Percentiles rank a stretch among this genome's conserved stretches.
Conservation (phyloP, 2,888 invertebrate genomes). For the Drosophila borealis region DNA sequence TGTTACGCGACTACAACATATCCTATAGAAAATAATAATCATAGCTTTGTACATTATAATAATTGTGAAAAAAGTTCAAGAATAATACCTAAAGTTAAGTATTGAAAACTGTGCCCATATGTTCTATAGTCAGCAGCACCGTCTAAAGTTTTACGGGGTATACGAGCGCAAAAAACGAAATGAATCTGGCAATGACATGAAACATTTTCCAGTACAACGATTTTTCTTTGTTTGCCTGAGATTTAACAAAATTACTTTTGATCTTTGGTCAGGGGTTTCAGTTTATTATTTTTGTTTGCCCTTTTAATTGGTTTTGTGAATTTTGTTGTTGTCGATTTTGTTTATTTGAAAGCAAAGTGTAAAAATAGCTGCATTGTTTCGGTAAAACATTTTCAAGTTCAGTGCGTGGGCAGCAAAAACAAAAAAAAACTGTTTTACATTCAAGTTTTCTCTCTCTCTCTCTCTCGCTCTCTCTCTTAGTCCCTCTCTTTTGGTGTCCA, state of each 20-base stretch:
- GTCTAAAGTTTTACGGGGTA: neutral
- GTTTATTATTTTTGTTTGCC: conserved; percentile 16
- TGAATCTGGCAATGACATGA: conserved; percentile 40
- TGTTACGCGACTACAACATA: conserved; percentile 4
- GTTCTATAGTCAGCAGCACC: too few species aligned
- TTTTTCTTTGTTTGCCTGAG: conserved; percentile 60
- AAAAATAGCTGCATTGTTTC: conserved; percentile 59
- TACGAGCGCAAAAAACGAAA: neutral
- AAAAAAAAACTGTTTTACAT: conserved; percentile 17
- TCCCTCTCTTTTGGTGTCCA: conserved; percentile 13
- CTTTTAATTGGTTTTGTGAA: conserved; percentile 58
- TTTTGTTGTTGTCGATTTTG: conserved; percentile 35
- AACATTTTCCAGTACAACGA: conserved; percentile 57
- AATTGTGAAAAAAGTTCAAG: too few species aligned
- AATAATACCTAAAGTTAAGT: too few species aligned
- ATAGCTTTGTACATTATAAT: too few species aligned
- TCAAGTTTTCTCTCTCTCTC: conserved; percentile 15
- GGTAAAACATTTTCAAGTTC: conserved; percentile 72
- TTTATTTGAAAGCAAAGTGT: conserved; percentile 45
- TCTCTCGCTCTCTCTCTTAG: conserved; percentile 4
- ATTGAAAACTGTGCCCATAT: too few species aligned
- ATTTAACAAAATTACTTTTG: conserved; percentile 45
- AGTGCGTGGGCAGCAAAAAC: conserved; percentile 63
- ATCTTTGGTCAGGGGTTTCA: conserved; percentile 31
- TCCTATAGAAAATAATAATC: neutral